Base-by-base conservation (phyloP, 2,113 vertebrate genomes). In the Copsychus sechellarum region DNA sequence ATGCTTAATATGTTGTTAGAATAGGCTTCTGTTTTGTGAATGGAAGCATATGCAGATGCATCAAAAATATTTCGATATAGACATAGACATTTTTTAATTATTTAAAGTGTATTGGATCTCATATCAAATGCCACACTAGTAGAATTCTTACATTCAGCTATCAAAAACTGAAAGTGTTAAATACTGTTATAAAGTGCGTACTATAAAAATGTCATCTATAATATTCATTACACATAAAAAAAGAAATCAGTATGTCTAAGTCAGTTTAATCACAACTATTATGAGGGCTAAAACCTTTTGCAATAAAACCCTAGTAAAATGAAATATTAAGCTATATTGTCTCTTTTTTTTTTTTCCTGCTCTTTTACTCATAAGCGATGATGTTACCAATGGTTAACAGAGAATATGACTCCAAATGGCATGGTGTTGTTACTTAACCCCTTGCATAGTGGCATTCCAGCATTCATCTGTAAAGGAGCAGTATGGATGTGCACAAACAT, bases 161-260 rank as follows among this genome's bases (percentile, higher is more conserved):
- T 97, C 96, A 96, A 97, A 97, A 96, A 92, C 66, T 79, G 91
- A 96, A 97, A 97, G 95, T 96, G 84, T 97, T 97, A 97, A 98
- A 97, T 95, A 92, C 93, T 92, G 7, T 97, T 97, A 97, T 97
- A 97, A 98, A 98, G 96, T 96, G 79, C 76, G 56, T 88, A 84
- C 96, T 95, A 88, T 98, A 96, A 98, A 97, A 97, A 70, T 97
- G 95, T 97, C 96, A 96, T 96, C 95, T 97, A 96, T 96, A 97
- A 97, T 98, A 98, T 97, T 98, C 97, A 97, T 97, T 97, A 97
- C 85, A 96, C 96, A 97, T 97, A 96, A 98, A 97, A 92, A 97
- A 98, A 97, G 96, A 96, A 97, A 97, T 98, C 95, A 96, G 96
- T 96, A 96, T 97, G 95, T 94, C 95, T 96, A 94, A 97, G 93